Evolutionary conservation across 2,113 vertebrate genomes (phyloP).

Genomic region (Melanocharis versteri): DNA sequence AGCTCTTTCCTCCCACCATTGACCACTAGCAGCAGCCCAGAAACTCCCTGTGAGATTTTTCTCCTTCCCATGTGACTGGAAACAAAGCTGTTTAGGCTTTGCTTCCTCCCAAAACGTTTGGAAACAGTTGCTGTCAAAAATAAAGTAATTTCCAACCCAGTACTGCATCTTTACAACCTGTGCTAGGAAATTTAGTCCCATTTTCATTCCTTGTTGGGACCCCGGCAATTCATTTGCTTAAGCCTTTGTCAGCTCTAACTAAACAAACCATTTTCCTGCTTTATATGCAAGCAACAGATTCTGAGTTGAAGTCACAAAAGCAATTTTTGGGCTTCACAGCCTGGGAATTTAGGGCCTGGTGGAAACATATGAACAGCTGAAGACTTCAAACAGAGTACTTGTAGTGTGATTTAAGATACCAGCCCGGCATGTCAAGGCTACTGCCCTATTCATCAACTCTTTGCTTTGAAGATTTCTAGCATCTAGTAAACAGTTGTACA

Average conservation of each 20-base stretch:
- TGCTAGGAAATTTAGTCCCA: not conserved
- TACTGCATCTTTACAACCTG: not conserved
- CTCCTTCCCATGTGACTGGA: not conserved
- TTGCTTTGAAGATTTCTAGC: conserved; percentile 37
- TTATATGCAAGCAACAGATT: not conserved
- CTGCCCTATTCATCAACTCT: conserved; percentile 16
- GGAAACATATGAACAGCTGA: not conserved
- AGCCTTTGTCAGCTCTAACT: not conserved
- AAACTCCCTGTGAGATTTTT: not conserved
- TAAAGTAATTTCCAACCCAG: not conserved
- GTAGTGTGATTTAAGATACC: conserved; percentile 30
- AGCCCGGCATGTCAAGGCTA: not conserved
- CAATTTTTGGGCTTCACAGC: not conserved
- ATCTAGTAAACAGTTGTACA: conserved; percentile 42
- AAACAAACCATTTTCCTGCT: conserved; percentile 6
- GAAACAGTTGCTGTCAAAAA: not conserved
- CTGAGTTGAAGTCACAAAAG: not conserved
- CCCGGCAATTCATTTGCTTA: not conserved
- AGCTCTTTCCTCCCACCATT: not conserved
- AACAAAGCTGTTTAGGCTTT: not conserved
- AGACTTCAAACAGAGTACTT: conserved; percentile 1
- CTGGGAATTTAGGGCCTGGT: not conserved
- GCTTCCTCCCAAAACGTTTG: not conserved
- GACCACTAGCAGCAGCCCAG: not conserved
- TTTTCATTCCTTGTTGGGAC: not conserved